Evolutionary conservation across 2,797 vertebrate genomes (phyloP).

Genomic region (Saguinus oedipus): DNA sequence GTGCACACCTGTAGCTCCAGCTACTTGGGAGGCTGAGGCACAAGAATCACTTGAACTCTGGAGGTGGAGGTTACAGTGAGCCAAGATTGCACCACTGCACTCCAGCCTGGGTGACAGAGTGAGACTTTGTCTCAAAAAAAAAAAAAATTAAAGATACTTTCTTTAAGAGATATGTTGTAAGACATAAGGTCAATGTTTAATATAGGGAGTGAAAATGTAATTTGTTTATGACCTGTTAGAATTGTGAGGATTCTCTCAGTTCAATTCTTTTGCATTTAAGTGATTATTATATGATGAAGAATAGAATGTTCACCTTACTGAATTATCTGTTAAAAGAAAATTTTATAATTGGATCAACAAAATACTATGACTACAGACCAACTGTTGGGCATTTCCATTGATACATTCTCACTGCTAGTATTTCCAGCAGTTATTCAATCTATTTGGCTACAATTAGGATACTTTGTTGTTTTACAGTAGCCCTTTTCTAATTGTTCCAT

Average conservation of each 20-base stretch:
- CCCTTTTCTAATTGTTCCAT: neutral
- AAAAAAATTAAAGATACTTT: neutral
- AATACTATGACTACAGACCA: neutral
- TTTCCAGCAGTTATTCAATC: neutral
- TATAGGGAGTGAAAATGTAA: neutral
- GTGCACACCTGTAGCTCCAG: neutral
- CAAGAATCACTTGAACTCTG: neutral
- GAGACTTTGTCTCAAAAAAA: neutral
- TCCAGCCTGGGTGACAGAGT: no score
- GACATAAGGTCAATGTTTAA: neutral
- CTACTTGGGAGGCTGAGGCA: neutral
- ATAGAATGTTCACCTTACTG: neutral
- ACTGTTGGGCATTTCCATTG: neutral
- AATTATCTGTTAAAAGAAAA: conserved; percentile 24
- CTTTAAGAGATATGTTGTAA: neutral
- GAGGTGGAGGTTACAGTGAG: neutral
- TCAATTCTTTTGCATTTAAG: neutral
- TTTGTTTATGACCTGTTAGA: neutral
- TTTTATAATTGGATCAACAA: neutral
- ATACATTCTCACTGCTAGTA: neutral
- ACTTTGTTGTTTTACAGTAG: neutral
- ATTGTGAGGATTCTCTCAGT: neutral
- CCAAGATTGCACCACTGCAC: neutral
- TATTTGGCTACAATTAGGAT: neutral
- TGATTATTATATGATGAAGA: neutral